A percentile compares a stretch with the other conserved stretches of the same genome.
These are phyloP conservation scores for Platycheirus albimanus DNA, from an alignment of 2,888 invertebrate species.

Conservation along the genomic window DNA sequence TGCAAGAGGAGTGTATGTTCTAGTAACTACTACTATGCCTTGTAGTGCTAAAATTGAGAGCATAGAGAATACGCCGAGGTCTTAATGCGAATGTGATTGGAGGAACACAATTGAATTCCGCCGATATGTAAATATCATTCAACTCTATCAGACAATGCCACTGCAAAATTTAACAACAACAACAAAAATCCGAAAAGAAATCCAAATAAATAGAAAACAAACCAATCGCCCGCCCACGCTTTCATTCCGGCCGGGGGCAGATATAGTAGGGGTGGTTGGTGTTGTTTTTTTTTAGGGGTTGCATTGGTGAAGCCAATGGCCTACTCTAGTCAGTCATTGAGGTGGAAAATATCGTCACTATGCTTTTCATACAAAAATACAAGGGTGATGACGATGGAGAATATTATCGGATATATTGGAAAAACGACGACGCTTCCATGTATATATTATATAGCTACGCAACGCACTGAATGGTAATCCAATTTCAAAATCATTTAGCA, in stretches of 20 bases:
- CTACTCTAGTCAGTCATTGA: constrained; percentile 61
- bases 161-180: neutral
- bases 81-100: constrained; percentile 73
- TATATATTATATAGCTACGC: too few relatives aligned
- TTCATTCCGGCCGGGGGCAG: neutral
- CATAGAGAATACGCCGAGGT: constrained; percentile 47
- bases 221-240: neutral
- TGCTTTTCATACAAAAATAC: constrained; percentile 11
- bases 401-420: constrained; percentile 34
- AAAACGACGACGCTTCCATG: constrained; percentile 34
- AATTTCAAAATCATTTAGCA: constrained; percentile 69
- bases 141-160: constrained; percentile 67
- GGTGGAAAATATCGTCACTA: constrained; percentile 62
- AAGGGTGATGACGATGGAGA: constrained; percentile 11
- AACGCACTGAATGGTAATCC: constrained; percentile 67
- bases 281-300: constrained; percentile 6
- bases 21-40: constrained; percentile 51
- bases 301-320: constrained; percentile 51
- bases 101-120: constrained; percentile 65
- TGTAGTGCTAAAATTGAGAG: constrained; percentile 61
- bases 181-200: constrained; percentile 11
- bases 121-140: constrained; percentile 63
- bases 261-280: neutral
- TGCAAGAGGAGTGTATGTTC: constrained; percentile 2
- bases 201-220: constrained; percentile 18